Conservation (phyloP, 2,888 invertebrate genomes). For the Didymodactylos carnosus region DNA sequence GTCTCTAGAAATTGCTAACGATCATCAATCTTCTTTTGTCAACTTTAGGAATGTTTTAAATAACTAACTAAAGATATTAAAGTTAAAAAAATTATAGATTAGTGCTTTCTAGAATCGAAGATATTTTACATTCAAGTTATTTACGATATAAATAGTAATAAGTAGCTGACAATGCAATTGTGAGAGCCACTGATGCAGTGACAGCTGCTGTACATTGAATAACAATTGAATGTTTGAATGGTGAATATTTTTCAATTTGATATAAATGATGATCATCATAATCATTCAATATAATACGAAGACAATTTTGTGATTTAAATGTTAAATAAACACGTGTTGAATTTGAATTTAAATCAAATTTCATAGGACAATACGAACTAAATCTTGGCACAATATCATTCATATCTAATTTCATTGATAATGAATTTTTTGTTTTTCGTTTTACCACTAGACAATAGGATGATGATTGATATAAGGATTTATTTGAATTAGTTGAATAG, state of each 20-base stretch:
- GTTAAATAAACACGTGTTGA: not conserved
- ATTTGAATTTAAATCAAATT: not conserved
- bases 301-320: not conserved
- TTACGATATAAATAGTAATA: too few relatives aligned
- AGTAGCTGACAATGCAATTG: too few relatives aligned
- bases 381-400: not conserved
- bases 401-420: not conserved
- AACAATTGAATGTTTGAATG: not conserved
- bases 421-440: not conserved
- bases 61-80: too few relatives aligned
- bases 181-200: too few relatives aligned
- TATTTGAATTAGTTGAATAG: too few relatives aligned
- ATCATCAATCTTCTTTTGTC: too few relatives aligned
- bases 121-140: too few relatives aligned
- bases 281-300: not conserved
- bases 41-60: too few relatives aligned
- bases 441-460: not conserved
- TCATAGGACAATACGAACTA: not conserved
- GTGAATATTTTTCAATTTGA: not conserved
- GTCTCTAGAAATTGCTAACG: too few relatives aligned
- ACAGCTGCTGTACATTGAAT: not conserved
- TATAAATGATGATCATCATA: not conserved
- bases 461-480: not conserved
- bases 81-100: too few relatives aligned
- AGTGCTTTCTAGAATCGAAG: too few relatives aligned